These are phyloP conservation scores for Eidolon dupreanum DNA, from an alignment of 2,797 vertebrate genomes.

Conservation along the genomic window DNA sequence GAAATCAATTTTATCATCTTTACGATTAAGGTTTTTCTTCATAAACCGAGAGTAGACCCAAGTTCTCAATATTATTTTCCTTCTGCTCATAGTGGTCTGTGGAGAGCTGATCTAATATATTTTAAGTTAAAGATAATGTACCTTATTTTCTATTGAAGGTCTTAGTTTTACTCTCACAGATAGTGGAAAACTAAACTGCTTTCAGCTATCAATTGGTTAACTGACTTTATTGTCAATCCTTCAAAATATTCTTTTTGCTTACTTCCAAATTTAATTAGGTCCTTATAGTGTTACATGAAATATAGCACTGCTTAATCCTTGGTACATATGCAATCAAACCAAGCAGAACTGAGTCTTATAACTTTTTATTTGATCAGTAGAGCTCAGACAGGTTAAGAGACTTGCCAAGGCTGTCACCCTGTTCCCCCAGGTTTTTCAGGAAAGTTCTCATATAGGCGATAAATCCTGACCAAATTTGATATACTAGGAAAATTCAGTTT, in stretches of 20 bases:
- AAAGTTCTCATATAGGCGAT: not conserved
- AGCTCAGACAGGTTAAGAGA: not conserved
- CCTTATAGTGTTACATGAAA: not conserved
- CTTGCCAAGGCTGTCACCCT: not conserved
- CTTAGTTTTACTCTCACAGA: not conserved
- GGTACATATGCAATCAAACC: not conserved
- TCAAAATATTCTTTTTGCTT: not conserved
- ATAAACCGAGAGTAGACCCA: not conserved
- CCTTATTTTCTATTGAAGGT: not conserved
- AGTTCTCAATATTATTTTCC: not conserved
- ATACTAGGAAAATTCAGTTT: not conserved
- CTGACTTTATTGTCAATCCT: not conserved
- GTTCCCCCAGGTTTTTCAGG: not conserved
- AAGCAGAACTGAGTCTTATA: not conserved
- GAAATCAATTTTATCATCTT: not conserved
- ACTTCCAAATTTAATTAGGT: not conserved
- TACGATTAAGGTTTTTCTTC: not conserved
- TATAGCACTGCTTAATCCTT: not conserved
- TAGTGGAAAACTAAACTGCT: not conserved
- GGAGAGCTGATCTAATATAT: not conserved
- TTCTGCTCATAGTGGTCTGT: not conserved
- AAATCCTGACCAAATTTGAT: not conserved
- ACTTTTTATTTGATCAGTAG: not conserved
- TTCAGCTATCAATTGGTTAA: not conserved
- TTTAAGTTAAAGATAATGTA: not conserved